Conservation (phyloP, 2,113 vertebrate species). For the Grus americana region DNA sequence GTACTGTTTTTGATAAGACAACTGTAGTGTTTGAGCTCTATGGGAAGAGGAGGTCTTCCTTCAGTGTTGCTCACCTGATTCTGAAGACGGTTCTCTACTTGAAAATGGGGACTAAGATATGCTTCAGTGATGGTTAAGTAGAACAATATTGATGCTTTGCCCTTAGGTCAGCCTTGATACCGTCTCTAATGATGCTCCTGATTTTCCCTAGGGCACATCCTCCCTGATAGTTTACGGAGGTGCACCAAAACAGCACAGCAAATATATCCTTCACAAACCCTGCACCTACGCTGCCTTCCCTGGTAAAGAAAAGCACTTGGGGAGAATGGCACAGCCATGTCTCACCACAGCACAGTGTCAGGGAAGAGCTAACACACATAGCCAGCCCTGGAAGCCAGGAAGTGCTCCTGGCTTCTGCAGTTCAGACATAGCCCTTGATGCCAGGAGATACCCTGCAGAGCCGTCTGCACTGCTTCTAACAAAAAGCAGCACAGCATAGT, state of each 20-base stretch:
- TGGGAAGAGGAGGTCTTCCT: not conserved
- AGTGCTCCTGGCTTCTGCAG: not conserved
- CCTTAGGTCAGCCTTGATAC: not conserved
- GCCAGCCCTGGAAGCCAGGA: not conserved
- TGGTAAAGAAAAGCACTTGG: not conserved
- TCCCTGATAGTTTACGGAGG: not conserved
- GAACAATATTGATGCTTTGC: not conserved
- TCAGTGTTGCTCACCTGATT: not conserved
- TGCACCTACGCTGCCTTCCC: not conserved
- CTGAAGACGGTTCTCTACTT: not conserved
- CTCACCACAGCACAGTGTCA: not conserved
- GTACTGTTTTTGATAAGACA: not conserved
- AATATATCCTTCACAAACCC: not conserved
- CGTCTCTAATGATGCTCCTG: not conserved
- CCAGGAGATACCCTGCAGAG: not conserved
- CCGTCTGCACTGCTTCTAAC: not conserved
- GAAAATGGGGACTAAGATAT: rapidly evolving
- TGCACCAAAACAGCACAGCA: not conserved
- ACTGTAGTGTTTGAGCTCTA: not conserved
- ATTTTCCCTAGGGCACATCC: not conserved
- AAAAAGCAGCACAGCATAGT: not conserved
- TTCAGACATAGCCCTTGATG: not conserved
- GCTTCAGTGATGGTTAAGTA: not conserved
- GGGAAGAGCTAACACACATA: not conserved
- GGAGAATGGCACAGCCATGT: not conserved